A percentile compares a stretch with the other conserved stretches of the same genome.
Conservation (phyloP, 2,113 vertebrate species). For the Eclectus roratus region DNA sequence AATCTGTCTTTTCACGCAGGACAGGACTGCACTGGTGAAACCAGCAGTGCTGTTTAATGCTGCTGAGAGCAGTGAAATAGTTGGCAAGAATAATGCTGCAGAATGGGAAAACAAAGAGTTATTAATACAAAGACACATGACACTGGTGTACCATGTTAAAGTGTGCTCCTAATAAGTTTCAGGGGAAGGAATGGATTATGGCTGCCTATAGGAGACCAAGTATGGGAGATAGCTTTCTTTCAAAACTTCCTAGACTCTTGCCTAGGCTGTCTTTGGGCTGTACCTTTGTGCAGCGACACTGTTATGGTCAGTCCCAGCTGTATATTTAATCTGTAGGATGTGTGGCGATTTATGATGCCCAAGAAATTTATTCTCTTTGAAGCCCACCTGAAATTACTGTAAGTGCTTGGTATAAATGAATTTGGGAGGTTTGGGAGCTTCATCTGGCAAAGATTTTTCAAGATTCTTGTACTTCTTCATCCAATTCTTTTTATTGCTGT, state of each 20-base stretch:
- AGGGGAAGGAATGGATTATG: not conserved
- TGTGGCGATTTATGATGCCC: not conserved
- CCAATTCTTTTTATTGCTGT: not conserved
- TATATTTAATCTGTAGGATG: not conserved
- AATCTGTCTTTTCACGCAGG: not conserved
- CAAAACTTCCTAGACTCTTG: not conserved
- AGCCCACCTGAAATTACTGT: not conserved
- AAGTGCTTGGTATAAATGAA: not conserved
- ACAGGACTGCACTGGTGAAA: not conserved
- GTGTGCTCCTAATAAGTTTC: not conserved
- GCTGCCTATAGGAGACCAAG: not conserved
- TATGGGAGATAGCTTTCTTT: not conserved
- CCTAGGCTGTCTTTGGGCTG: not conserved
- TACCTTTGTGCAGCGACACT: not conserved
- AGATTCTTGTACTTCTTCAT: not conserved
- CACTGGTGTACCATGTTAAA: not conserved
- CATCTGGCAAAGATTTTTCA: not conserved
- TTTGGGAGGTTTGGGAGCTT: not conserved
- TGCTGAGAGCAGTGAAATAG: not conserved
- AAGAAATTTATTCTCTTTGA: not conserved
- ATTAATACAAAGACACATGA: not conserved
- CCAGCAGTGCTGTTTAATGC: not conserved
- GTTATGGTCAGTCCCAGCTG: fast-evolving
- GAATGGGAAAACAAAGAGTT: not conserved
- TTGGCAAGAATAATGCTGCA: not conserved